These are phyloP conservation scores for Uria aalge DNA, from an alignment of 2,113 vertebrate genomes.

Conservation along the genomic window DNA sequence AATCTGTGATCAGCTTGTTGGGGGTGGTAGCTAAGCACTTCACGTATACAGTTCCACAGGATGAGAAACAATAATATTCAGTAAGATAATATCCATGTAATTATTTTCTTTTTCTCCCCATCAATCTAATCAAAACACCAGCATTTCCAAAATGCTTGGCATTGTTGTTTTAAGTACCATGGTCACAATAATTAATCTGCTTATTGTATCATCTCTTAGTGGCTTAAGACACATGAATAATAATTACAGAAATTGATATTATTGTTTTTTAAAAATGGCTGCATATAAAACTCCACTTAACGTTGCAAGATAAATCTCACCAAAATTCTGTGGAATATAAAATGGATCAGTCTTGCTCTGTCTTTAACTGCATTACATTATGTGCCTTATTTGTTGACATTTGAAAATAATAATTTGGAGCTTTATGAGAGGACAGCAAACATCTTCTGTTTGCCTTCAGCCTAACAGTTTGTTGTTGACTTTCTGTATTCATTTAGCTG, in stretches of 20 bases:
- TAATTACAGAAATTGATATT: neutral
- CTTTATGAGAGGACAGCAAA: neutral
- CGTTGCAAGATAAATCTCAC: neutral
- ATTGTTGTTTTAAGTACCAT: neutral
- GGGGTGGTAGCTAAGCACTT: neutral
- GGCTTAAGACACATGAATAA: neutral
- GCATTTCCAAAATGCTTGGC: neutral
- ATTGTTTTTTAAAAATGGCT: neutral
- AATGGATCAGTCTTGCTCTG: neutral
- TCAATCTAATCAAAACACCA: neutral
- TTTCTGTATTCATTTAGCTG: constrained; percentile 3
- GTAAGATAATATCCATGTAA: neutral
- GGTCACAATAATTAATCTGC: neutral
- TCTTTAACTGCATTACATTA: neutral
- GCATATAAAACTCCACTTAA: neutral
- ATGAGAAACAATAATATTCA: neutral
- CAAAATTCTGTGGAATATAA: neutral
- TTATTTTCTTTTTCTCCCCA: neutral
- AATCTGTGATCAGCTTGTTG: neutral
- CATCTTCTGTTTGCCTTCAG: constrained; percentile 8
- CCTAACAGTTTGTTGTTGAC: neutral
- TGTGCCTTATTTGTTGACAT: neutral
- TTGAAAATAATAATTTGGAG: neutral
- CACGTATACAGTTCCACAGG: neutral
- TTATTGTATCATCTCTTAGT: neutral